Conservation (phyloP, 1,140 invertebrate species). For the Pteromalus puparum region DNA sequence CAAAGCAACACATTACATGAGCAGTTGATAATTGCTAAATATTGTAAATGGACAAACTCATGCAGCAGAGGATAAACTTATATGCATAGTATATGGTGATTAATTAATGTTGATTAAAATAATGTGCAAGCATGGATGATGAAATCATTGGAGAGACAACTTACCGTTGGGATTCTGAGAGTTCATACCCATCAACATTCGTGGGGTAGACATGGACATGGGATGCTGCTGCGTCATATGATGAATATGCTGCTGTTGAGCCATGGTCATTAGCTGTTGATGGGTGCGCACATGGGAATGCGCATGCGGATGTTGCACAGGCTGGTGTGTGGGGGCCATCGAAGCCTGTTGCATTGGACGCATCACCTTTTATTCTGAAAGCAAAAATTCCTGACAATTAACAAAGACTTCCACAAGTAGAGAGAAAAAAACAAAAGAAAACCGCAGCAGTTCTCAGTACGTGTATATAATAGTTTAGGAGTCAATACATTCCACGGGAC, state of each 20-base stretch:
- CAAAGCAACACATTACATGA: slow-evolving; percentile 42
- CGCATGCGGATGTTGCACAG: slow-evolving; percentile 65
- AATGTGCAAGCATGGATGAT: not conserved
- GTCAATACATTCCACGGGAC: no score
- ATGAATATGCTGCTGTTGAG: slow-evolving; percentile 68
- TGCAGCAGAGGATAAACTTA: slow-evolving; percentile 12
- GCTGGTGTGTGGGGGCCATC: slow-evolving; percentile 72
- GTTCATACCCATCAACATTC: slow-evolving; percentile 71
- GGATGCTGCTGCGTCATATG: slow-evolving; percentile 67
- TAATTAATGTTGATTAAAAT: not conserved
- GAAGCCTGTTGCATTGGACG: slow-evolving; percentile 73
- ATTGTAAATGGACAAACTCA: slow-evolving; percentile 43
- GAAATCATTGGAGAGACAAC: not conserved
- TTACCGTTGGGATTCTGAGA: slow-evolving; percentile 69
- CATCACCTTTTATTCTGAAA: slow-evolving; percentile 71
- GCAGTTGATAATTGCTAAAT: slow-evolving; percentile 13
- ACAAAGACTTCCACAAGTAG: not conserved
- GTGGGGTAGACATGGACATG: slow-evolving; percentile 65
- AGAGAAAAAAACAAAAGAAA: not conserved
- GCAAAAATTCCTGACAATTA: not conserved
- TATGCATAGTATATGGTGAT: slow-evolving; percentile 1
- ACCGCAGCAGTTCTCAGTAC: no score
- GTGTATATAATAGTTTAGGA: no score
- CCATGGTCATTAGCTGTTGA: slow-evolving; percentile 72
- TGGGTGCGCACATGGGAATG: slow-evolving; percentile 70